Conservation (phyloP, 2,797 vertebrate genomes). For the Phaenicophaeus curvirostris region DNA sequence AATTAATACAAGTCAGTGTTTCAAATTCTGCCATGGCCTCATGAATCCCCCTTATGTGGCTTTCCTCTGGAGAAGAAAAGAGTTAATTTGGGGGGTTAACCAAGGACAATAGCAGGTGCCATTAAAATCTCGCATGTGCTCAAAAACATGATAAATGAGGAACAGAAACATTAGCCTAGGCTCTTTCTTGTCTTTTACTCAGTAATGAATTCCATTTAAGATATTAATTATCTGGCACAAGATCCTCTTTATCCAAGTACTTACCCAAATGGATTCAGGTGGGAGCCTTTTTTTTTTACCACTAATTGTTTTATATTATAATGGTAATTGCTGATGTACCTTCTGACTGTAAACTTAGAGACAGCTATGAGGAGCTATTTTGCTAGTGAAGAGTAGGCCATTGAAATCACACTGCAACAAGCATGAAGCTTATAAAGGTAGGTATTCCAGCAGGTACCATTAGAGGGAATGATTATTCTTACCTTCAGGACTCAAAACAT, state of each 20-base stretch:
- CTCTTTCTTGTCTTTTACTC: not conserved
- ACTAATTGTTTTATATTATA: not conserved
- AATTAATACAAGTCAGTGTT: slow-evolving; percentile 68
- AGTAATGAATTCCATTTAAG: not conserved
- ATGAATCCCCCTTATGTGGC: slow-evolving; percentile 22
- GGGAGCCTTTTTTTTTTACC: not conserved
- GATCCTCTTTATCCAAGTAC: not conserved
- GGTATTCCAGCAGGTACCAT: not conserved
- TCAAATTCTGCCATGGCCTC: slow-evolving; percentile 71
- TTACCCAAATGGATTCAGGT: not conserved
- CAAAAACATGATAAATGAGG: not conserved
- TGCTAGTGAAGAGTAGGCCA: not conserved
- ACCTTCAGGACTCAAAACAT: not conserved
- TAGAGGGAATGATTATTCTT: not conserved
- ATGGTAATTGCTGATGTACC: not conserved
- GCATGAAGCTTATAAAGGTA: not conserved
- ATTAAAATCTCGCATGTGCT: not conserved
- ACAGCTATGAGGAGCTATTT: not conserved
- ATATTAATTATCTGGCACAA: not conserved
- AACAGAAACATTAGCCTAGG: not conserved
- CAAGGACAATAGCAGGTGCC: not conserved
- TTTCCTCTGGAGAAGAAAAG: slow-evolving; percentile 34
- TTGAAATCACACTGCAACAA: not conserved
- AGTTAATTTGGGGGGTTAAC: not conserved
- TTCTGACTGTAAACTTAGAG: not conserved